Base-by-base conservation (phyloP, 1,140 invertebrate genomes). In the Formica exsecta region DNA sequence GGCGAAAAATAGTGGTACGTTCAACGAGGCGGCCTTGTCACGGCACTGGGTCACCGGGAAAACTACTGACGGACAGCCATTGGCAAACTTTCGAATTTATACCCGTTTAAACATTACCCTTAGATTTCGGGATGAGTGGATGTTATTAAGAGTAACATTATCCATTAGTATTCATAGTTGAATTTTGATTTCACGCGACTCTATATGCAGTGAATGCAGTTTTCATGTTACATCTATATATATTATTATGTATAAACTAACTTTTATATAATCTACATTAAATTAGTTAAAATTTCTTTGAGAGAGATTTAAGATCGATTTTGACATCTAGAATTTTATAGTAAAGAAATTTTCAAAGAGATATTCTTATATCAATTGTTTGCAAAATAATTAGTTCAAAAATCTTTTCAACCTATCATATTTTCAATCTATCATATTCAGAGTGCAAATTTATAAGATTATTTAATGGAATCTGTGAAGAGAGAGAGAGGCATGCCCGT, bases 71-170 rank as follows among this genome's bases (percentile, higher is more conserved):
- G 48, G 74, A 79, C 74, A 65, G 41, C 38, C 74, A 76, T 79
- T 25, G 84, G 75, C 62, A 61, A 85, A 85, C 62, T 85, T 77
- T 80, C 51, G 51, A 85, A 80, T 85, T 80, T 66, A 85, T 68
- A 51, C 38, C 16, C 25, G 29, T 74, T 73, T 48, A 48, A 61
- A 19, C 19, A 25, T 41, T 57, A 74, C 38, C 79, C 32, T 81
- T 61, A 32, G 25, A 81, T 71, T 41, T 36, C 70, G 16, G 29
- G 29, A 73, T 19, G 25, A 51, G 7, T 25, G 68, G 7, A 19
- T 8, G 32, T n/a, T 22, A 44, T 41, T 41, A 65, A 76, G n/a
- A 38, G 44, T 16, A 38, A 22, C 32, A 29, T 32, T 38, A 57
- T 59, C 41, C 77, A 38, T 64, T 41, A 48, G 32, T 13, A 32